Conservation (phyloP, 1,140 invertebrate genomes). For the Diorhabda carinulata region DNA sequence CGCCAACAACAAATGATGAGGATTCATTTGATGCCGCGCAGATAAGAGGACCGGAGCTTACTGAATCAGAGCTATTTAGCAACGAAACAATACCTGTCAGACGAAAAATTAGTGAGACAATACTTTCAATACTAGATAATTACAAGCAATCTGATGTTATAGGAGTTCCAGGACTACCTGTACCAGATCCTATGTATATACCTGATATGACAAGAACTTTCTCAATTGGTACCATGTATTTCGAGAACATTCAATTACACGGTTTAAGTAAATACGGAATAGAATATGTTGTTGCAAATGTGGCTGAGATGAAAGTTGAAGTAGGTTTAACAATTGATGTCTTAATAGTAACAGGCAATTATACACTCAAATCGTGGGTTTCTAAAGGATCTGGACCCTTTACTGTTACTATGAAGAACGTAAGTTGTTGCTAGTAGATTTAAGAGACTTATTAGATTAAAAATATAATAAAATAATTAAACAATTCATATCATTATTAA, state of each 20-base stretch:
- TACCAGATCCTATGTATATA: slow-evolving; percentile 75
- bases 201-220: slow-evolving; percentile 71
- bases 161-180: slow-evolving; percentile 69
- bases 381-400: slow-evolving; percentile 69
- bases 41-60: too few species aligned
- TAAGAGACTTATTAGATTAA: too few species aligned
- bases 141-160: slow-evolving; percentile 76
- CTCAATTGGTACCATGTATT: slow-evolving; percentile 65
- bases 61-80: background rate
- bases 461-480: too few species aligned
- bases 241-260: slow-evolving; percentile 66
- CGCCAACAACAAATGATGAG: too few species aligned
- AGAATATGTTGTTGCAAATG: slow-evolving; percentile 58
- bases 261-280: slow-evolving; percentile 78
- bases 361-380: slow-evolving; percentile 68
- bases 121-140: slow-evolving; percentile 70
- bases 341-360: slow-evolving; percentile 69
- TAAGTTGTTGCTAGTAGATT: background rate
- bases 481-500: too few species aligned
- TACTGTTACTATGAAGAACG: slow-evolving; percentile 65
- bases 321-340: slow-evolving; percentile 64
- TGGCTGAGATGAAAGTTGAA: slow-evolving; percentile 66
- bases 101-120: slow-evolving; percentile 65
- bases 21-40: too few species aligned
- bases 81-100: slow-evolving; percentile 47